Evolutionary conservation across 1,140 invertebrate genomes (phyloP).

Genomic region (Trichoplusia ni): DNA sequence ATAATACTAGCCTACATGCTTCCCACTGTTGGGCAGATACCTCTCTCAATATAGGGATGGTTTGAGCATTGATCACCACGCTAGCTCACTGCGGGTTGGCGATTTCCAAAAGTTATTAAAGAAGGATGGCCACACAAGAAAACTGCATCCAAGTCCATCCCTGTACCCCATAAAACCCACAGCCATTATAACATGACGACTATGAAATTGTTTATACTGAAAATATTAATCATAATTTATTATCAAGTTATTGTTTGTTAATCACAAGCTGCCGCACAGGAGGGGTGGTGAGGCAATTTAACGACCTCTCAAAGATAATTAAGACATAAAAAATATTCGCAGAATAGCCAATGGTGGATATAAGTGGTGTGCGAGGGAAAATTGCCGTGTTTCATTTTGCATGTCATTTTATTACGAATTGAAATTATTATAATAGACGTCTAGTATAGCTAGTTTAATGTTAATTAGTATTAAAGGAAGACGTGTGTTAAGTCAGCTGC

Average conservation of each 20-base stretch:
- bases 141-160: background rate
- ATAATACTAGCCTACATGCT: too few species aligned
- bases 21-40: too few species aligned
- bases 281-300: conserved; percentile 26
- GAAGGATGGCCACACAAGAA: background rate
- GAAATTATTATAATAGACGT: background rate
- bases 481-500: too few species aligned
- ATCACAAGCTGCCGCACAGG: conserved; percentile 28
- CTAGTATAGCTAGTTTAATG: too few species aligned
- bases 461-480: too few species aligned
- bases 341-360: conserved; percentile 24
- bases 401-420: background rate
- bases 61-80: too few species aligned
- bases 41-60: too few species aligned
- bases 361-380: background rate
- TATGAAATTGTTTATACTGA: conserved; percentile 37
- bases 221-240: conserved; percentile 47
- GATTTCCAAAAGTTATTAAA: background rate
- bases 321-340: conserved; percentile 45
- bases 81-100: too few species aligned
- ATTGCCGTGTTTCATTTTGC: background rate
- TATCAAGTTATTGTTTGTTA: conserved; percentile 44
- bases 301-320: conserved; percentile 39
- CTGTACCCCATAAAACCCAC: conserved; percentile 22
- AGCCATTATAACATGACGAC: conserved; percentile 4